These are phyloP conservation scores for Mamestra configurata DNA, from an alignment of 1,140 invertebrate genomes.

Conservation along the genomic window DNA sequence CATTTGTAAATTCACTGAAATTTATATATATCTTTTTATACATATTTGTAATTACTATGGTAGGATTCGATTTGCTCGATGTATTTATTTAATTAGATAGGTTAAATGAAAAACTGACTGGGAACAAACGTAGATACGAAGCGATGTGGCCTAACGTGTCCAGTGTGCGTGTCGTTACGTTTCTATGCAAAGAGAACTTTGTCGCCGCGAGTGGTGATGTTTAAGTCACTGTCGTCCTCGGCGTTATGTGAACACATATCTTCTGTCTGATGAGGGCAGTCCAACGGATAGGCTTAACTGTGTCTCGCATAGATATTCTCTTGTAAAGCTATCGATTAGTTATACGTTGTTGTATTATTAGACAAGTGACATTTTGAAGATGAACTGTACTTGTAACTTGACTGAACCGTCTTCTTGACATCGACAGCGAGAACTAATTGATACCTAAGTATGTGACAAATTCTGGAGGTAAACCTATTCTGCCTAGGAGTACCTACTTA, in stretches of 20 bases:
- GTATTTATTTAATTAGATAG: conserved; percentile 86
- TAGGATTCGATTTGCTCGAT: conserved; percentile 75
- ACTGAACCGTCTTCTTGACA: conserved; percentile 44
- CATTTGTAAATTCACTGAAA: conserved; percentile 86
- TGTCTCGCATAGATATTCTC: conserved; percentile 36
- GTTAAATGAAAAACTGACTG: conserved; percentile 83
- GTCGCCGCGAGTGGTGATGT: conserved; percentile 22
- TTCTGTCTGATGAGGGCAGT: conserved; percentile 68
- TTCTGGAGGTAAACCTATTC: conserved; percentile 65
- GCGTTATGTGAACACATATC: conserved; percentile 76
- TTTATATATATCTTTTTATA: conserved; percentile 87
- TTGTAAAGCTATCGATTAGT: conserved; percentile 40
- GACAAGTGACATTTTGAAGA: conserved; percentile 22
- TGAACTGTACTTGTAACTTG: conserved; percentile 31
- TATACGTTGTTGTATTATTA: conserved; percentile 34
- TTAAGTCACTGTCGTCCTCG: conserved; percentile 54
- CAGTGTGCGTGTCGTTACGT: conserved; percentile 60
- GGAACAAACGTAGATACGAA: conserved; percentile 82
- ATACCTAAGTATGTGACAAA: conserved; percentile 43
- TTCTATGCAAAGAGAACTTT: conserved; percentile 52
- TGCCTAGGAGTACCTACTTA: conserved; percentile 65
- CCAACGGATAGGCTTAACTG: conserved; percentile 41
- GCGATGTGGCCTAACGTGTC: conserved; percentile 79
- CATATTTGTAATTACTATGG: conserved; percentile 84
- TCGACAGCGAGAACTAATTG: conserved; percentile 47